These are phyloP conservation scores for Threskiornis aethiopicus DNA, from an alignment of 2,797 vertebrate genomes.

Conservation along the genomic window DNA sequence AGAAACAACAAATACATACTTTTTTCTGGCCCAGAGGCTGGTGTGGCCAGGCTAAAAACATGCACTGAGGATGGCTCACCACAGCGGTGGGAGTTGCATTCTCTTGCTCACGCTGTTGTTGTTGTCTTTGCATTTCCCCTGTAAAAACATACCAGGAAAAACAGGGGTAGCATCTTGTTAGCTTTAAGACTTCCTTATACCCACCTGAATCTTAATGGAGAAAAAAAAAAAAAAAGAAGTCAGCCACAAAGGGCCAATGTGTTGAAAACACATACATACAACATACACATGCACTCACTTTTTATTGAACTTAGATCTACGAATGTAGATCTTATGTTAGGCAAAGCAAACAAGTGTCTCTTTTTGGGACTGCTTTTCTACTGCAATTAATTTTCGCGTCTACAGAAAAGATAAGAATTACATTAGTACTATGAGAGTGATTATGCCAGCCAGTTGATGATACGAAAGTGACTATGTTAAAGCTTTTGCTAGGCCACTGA, in stretches of 20 bases:
- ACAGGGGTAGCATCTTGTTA: background rate
- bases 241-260: background rate
- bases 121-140: background rate
- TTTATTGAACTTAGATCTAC: background rate
- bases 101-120: background rate
- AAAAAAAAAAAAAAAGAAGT: background rate
- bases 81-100: background rate
- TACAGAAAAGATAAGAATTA: background rate
- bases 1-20: background rate
- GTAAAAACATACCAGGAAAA: background rate
- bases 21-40: background rate
- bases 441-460: background rate
- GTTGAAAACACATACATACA: background rate
- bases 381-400: background rate
- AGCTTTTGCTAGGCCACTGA: background rate
- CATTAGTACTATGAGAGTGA: background rate
- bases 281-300: fast-evolving
- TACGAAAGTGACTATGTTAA: background rate
- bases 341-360: background rate
- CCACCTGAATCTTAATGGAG: background rate
- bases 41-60: background rate
- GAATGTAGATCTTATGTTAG: background rate
- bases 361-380: background rate
- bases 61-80: background rate
- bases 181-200: background rate